phyloP scores from a whole-genome alignment of 2,888 invertebrate species.

The Morpho deidamia region DNA sequence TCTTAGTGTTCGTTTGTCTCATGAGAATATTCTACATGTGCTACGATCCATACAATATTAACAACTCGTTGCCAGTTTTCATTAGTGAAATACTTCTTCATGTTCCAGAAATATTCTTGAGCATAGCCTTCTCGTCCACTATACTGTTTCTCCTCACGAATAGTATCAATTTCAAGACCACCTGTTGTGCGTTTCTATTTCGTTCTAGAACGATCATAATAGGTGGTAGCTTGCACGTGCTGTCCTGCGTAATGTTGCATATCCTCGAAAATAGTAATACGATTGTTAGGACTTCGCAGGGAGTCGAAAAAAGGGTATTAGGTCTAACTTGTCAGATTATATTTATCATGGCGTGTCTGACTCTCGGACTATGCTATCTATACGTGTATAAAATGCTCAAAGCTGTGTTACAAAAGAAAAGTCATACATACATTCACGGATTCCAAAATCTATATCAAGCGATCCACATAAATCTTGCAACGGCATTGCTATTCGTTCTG shows the following conservation, averaged over 20 bases:
- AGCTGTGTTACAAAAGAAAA: slow-evolving; percentile 85
- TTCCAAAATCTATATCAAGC: slow-evolving; percentile 91
- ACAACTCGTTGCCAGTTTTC: slow-evolving; percentile 86
- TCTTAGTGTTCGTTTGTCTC: slow-evolving; percentile 89
- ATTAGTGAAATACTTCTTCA: slow-evolving; percentile 90
- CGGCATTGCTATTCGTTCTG: slow-evolving; percentile 89
- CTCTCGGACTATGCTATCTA: slow-evolving; percentile 90
- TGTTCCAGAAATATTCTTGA: slow-evolving; percentile 90
- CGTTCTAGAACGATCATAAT: slow-evolving; percentile 88
- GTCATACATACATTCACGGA: slow-evolving; percentile 87
- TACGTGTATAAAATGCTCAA: slow-evolving; percentile 89
- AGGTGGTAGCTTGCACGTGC: slow-evolving; percentile 87
- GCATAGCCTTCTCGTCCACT: slow-evolving; percentile 92
- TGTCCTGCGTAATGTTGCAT: slow-evolving; percentile 89
- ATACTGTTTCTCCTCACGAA: slow-evolving; percentile 91
- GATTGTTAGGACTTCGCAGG: slow-evolving; percentile 62
- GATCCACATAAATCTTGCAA: slow-evolving; percentile 92
- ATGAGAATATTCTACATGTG: slow-evolving; percentile 92
- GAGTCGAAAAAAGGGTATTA: slow-evolving; percentile 79
- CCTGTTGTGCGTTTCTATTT: slow-evolving; percentile 83
- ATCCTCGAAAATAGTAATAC: slow-evolving; percentile 82
- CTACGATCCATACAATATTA: slow-evolving; percentile 95
- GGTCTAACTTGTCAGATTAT: slow-evolving; percentile 90
- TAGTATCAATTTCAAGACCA: slow-evolving; percentile 86
- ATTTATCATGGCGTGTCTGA: slow-evolving; percentile 90